Conservation (phyloP, 2,888 invertebrate genomes). For the Tenthredo livida region DNA sequence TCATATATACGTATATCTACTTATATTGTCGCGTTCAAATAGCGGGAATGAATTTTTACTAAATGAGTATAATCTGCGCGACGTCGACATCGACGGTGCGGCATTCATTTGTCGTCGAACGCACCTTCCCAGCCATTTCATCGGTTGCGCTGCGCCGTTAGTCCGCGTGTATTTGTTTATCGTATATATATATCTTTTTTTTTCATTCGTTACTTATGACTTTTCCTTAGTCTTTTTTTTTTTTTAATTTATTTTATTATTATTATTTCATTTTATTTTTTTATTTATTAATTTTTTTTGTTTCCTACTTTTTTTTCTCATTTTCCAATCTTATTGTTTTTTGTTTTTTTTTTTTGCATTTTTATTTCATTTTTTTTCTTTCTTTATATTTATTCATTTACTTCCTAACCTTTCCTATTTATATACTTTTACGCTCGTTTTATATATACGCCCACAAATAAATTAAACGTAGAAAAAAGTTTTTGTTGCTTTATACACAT, state of each 20-base stretch:
- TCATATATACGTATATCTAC: background rate
- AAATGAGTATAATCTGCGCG: slow-evolving; percentile 15
- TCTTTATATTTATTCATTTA: slow-evolving; percentile 32
- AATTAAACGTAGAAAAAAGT: slow-evolving; percentile 77
- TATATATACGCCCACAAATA: slow-evolving; percentile 74
- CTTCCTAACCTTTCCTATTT: slow-evolving; percentile 35
- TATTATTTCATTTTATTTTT: background rate
- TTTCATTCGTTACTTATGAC: too few relatives aligned
- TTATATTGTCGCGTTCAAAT: background rate
- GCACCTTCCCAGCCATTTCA: slow-evolving; percentile 38
- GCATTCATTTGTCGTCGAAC: background rate
- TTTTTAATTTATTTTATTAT: background rate
- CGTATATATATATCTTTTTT: background rate
- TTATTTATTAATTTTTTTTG: slow-evolving; percentile 38
- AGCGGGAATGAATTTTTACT: slow-evolving; percentile 2
- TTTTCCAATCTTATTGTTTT: background rate
- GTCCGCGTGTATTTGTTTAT: slow-evolving; percentile 1
- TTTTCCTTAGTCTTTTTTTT: background rate
- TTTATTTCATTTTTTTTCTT: slow-evolving; percentile 41
- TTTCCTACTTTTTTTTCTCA: background rate
- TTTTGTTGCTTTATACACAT: slow-evolving; percentile 76
- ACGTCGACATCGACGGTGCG: background rate
- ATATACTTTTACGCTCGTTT: slow-evolving; percentile 40
- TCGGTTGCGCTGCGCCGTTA: slow-evolving; percentile 20
- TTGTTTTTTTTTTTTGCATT: background rate